A percentile compares a stretch with the other conserved stretches of the same genome.
phyloP scores from a whole-genome alignment of 2,113 vertebrate species.

The Labeo rohita region DNA sequence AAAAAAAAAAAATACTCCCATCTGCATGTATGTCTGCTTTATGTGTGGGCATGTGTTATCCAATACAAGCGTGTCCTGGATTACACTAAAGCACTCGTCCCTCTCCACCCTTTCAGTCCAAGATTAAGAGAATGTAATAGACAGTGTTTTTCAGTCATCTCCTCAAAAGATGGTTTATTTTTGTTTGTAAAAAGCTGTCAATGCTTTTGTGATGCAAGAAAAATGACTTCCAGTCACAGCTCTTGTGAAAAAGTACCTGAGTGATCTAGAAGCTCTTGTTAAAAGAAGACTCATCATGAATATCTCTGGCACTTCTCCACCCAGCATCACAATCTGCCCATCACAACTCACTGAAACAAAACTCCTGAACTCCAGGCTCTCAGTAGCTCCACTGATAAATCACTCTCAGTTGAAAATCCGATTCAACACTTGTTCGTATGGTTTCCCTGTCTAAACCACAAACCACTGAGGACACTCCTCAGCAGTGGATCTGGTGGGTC shows the following conservation, averaged over 20 bases:
- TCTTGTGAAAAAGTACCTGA: neutral
- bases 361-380: neutral
- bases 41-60: constrained; percentile 2
- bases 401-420: neutral
- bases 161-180: constrained; percentile 30
- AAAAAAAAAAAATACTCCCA: constrained; percentile 50
- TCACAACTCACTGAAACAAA: constrained; percentile 1
- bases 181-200: neutral
- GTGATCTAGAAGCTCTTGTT: neutral
- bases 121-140: constrained; percentile 31
- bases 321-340: neutral
- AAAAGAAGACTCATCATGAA: neutral
- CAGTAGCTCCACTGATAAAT: neutral
- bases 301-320: neutral
- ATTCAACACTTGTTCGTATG: neutral
- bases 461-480: neutral
- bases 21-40: constrained; percentile 48
- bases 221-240: neutral
- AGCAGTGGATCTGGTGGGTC: neutral
- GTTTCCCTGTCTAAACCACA: constrained; percentile 16
- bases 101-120: constrained; percentile 10
- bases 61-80: constrained; percentile 42
- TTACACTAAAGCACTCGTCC: constrained; percentile 24
- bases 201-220: constrained; percentile 32
- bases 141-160: constrained; percentile 19